phyloP scores from a whole-genome alignment of 35 echinoderm and acorn worm genomes.

The Lytechinus variegatus region DNA sequence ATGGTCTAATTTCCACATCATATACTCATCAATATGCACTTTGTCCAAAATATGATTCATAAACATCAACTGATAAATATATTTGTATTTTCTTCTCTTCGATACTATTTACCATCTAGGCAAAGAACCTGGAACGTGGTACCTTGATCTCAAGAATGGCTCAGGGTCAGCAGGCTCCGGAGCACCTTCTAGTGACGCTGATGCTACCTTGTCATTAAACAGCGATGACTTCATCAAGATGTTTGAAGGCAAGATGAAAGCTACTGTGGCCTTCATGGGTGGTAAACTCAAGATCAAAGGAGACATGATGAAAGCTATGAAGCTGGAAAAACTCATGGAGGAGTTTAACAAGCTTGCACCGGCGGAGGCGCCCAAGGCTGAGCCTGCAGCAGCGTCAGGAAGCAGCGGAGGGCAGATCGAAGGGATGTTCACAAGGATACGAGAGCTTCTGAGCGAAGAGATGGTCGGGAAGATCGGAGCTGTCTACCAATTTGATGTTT shows the following conservation, averaged over 20 bases:
- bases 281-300: slow-evolving; percentile 93
- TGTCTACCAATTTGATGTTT: slow-evolving; percentile 76
- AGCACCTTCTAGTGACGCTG: slow-evolving; percentile 41
- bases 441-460: slow-evolving; percentile 52
- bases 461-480: slow-evolving; percentile 52
- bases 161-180: slow-evolving; percentile 69
- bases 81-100: background rate
- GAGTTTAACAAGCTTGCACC: slow-evolving; percentile 40
- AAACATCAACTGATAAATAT: too few species aligned
- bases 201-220: slow-evolving; percentile 63
- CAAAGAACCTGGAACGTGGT: slow-evolving; percentile 66
- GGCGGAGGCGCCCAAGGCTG: background rate
- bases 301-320: slow-evolving; percentile 88
- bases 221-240: slow-evolving; percentile 82
- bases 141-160: slow-evolving; percentile 80
- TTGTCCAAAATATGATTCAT: too few species aligned
- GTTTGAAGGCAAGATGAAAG: slow-evolving; percentile 83
- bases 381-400: background rate
- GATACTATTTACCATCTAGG: slow-evolving; percentile 28
- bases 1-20: too few species aligned
- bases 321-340: slow-evolving; percentile 89
- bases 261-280: slow-evolving; percentile 78
- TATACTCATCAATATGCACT: too few species aligned
- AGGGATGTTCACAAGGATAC: slow-evolving; percentile 56
- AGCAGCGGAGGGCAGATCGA: slow-evolving; percentile 8